These are phyloP conservation scores for Simalia tracyae DNA, from an alignment of 2,797 vertebrate species.

Conservation along the genomic window DNA sequence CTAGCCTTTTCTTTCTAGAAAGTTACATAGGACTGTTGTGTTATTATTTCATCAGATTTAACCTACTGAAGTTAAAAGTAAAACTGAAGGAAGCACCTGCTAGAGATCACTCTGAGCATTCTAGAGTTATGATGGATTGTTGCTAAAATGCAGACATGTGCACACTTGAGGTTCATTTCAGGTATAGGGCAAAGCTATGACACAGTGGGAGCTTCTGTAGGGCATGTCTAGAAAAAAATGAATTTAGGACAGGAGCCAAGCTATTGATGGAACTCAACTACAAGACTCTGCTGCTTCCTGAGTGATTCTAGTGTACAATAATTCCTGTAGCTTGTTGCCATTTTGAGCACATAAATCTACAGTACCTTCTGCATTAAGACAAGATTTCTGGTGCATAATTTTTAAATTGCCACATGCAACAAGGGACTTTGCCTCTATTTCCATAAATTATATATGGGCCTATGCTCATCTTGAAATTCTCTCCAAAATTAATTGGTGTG, in stretches of 20 bases:
- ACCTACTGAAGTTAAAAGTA: background rate
- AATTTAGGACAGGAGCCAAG: conserved; percentile 22
- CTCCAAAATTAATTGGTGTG: conserved; percentile 21
- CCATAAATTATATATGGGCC: conserved; percentile 1
- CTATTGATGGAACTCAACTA: background rate
- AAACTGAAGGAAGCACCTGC: background rate
- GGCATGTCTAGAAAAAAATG: background rate
- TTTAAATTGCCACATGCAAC: background rate
- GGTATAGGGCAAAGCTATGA: background rate
- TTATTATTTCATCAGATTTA: background rate
- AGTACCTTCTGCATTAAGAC: conserved; percentile 3
- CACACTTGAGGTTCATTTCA: background rate
- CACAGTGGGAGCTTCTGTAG: background rate
- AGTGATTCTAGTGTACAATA: background rate
- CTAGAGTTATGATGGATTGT: background rate
- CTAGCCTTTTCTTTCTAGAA: background rate
- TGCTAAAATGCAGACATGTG: background rate
- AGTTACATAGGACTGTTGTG: background rate
- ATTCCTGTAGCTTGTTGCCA: background rate
- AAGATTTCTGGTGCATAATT: background rate
- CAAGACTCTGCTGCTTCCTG: background rate
- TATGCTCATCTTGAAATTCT: conserved; percentile 23
- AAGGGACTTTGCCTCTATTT: background rate
- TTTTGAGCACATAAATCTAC: conserved; percentile 18
- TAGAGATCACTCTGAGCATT: background rate